These are phyloP conservation scores for Chorisops tibialis DNA, from an alignment of 2,888 invertebrate species.

Conservation along the genomic window DNA sequence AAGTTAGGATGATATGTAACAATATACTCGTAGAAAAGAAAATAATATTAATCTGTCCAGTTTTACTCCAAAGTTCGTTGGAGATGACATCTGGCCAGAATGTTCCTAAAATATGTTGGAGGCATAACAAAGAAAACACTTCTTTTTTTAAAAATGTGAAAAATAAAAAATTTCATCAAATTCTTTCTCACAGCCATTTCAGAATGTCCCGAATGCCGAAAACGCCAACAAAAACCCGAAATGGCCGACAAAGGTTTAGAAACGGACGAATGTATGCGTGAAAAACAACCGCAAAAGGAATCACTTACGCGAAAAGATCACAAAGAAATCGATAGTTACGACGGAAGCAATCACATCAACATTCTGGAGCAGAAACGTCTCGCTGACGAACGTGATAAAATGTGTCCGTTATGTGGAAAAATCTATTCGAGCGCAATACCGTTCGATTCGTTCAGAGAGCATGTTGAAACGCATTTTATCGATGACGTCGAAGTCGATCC, in stretches of 20 bases:
- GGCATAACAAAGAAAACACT: too few species aligned
- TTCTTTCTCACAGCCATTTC: neutral
- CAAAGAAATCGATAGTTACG: neutral
- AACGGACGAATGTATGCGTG: conserved; percentile 36
- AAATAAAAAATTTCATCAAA: too few species aligned
- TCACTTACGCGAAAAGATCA: neutral
- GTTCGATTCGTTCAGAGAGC: conserved; percentile 67
- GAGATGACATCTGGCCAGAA: too few species aligned
- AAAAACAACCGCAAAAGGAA: neutral
- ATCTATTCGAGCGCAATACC: conserved; percentile 57
- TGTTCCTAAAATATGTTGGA: too few species aligned
- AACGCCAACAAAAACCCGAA: conserved; percentile 45
- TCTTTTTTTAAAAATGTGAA: too few species aligned
- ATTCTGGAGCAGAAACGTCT: conserved; percentile 45
- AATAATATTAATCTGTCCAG: too few species aligned
- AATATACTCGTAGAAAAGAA: too few species aligned
- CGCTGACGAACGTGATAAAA: conserved; percentile 53
- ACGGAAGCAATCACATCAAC: conserved; percentile 42
- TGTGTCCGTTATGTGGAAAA: conserved; percentile 74
- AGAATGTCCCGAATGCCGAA: conserved; percentile 43
- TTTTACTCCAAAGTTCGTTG: too few species aligned
- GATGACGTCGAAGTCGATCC: conserved; percentile 56
- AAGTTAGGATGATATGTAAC: too few species aligned
- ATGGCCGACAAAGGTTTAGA: conserved; percentile 50
- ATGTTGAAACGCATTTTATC: conserved; percentile 74